These are phyloP conservation scores for Cordilura impudica DNA, from an alignment of 2,888 invertebrate genomes.

Conservation along the genomic window DNA sequence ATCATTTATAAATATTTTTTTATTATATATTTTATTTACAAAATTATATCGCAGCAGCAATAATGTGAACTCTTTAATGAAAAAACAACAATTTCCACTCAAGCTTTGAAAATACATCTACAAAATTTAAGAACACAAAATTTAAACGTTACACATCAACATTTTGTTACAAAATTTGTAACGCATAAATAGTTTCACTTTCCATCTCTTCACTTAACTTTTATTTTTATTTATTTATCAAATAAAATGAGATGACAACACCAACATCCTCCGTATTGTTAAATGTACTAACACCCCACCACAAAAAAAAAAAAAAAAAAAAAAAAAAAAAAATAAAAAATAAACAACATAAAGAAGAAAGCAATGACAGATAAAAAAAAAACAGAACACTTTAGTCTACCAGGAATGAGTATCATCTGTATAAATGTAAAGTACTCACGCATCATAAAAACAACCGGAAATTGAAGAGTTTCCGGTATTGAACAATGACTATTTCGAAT, in stretches of 20 bases:
- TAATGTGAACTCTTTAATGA: no score
- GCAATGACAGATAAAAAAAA: not conserved
- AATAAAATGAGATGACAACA: conserved; percentile 28
- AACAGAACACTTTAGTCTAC: not conserved
- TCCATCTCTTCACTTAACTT: conserved; percentile 15
- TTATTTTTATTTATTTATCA: conserved; percentile 23
- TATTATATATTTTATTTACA: no score
- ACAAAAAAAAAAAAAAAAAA: no score
- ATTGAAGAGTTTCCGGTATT: conserved; percentile 59
- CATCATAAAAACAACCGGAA: conserved; percentile 46
- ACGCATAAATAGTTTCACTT: not conserved
- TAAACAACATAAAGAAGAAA: not conserved
- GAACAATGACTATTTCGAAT: conserved; percentile 43
- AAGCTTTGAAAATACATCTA: no score
- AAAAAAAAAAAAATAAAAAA: not conserved
- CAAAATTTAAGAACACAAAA: no score
- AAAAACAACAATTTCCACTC: no score
- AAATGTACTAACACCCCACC: conserved; percentile 12
- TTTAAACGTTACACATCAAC: no score
- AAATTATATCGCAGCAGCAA: no score
- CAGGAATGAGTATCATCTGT: not conserved
- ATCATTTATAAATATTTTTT: no score
- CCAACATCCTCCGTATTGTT: conserved; percentile 16
- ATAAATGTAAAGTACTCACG: conserved; percentile 20
- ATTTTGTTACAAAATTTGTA: no score